phyloP scores from a whole-genome alignment of 2,113 vertebrate species.

The Prinia subflava region DNA sequence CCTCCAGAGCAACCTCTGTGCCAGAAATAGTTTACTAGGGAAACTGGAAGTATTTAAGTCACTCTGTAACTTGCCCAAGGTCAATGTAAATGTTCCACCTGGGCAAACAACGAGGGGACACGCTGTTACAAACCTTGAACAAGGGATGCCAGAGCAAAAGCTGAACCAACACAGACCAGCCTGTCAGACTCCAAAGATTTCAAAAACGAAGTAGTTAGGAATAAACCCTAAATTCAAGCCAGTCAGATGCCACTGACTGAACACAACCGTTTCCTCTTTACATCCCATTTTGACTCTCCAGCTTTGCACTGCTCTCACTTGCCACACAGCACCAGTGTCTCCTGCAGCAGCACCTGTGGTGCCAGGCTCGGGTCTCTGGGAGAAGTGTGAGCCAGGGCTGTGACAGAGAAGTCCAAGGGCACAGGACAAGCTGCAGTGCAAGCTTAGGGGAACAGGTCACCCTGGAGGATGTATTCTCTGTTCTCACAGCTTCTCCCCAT shows the following conservation, averaged over 20 bases:
- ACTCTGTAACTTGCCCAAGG: not conserved
- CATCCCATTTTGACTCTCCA: not conserved
- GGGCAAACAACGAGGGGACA: not conserved
- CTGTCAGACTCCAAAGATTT: not conserved
- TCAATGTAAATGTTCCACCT: not conserved
- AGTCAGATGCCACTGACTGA: not conserved
- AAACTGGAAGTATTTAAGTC: conserved; percentile 10
- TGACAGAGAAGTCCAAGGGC: not conserved
- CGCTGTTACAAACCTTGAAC: not conserved
- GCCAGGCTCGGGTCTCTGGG: not conserved
- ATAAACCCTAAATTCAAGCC: not conserved
- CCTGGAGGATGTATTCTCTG: not conserved
- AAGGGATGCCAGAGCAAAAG: not conserved
- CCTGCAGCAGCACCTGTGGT: not conserved
- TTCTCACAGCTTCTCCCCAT: not conserved
- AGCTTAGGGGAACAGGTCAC: not conserved
- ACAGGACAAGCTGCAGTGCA: not conserved
- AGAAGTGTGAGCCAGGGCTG: not conserved
- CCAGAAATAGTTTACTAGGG: conserved; percentile 14
- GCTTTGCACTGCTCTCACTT: fast-evolving
- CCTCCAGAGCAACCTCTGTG: not conserved
- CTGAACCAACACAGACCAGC: not conserved
- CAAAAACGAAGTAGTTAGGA: not conserved
- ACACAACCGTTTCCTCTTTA: not conserved
- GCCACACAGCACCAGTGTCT: not conserved